A percentile compares a stretch with the other conserved stretches of the same genome.
phyloP scores from a whole-genome alignment of 2,113 vertebrate genomes.

The Laticauda colubrina region DNA sequence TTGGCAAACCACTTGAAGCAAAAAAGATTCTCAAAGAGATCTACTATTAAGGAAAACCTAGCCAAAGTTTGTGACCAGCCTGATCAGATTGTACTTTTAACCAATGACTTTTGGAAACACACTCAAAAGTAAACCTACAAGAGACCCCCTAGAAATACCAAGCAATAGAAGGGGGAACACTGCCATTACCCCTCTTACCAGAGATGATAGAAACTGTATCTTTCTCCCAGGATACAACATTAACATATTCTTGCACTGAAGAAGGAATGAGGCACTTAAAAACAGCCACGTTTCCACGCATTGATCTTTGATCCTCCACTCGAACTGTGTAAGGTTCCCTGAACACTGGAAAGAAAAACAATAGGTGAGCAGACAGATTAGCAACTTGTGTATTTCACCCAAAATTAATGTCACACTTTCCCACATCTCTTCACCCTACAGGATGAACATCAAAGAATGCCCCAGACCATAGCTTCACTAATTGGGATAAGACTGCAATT shows the following conservation, averaged over 20 bases:
- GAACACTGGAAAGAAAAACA: slow-evolving; percentile 80
- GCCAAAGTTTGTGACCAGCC: neutral
- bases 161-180: accelerated
- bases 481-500: neutral
- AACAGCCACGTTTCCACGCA: slow-evolving; percentile 98
- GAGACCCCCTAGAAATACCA: neutral
- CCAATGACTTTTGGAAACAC: neutral
- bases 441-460: neutral
- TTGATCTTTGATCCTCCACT: slow-evolving; percentile 98
- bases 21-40: neutral
- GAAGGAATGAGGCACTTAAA: slow-evolving; percentile 99
- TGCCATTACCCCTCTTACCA: slow-evolving; percentile 75
- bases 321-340: slow-evolving; percentile 99
- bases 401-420: neutral
- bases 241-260: slow-evolving; percentile 98
- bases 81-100: neutral
- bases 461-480: neutral
- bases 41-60: neutral
- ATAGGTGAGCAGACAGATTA: slow-evolving; percentile 17
- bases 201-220: slow-evolving; percentile 96
- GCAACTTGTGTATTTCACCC: too few species aligned
- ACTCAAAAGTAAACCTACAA: too few species aligned
- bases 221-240: slow-evolving; percentile 98
- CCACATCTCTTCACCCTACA: neutral
- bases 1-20: neutral